Conservation (phyloP, 2,113 vertebrate genomes). For the Oncorhynchus clarkii region DNA sequence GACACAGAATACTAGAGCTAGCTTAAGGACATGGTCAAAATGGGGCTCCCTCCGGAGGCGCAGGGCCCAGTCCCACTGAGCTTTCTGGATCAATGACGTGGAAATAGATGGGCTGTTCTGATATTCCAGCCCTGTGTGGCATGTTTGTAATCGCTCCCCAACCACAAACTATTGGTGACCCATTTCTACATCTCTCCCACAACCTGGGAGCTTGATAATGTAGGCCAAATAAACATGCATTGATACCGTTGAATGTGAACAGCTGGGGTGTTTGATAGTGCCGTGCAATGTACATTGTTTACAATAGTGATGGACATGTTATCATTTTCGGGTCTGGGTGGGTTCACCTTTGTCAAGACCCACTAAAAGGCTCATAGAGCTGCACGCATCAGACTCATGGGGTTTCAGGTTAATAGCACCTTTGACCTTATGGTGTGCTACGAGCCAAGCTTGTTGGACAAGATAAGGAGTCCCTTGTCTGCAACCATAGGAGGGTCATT, state of each 20-base stretch:
- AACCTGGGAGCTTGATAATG: not conserved
- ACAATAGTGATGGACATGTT: too few relatives aligned
- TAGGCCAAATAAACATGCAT: not conserved
- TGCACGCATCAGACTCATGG: not conserved
- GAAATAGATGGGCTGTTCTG: conserved; percentile 20
- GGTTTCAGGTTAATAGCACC: not conserved
- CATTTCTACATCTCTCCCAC: not conserved
- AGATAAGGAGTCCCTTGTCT: not conserved
- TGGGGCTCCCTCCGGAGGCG: conserved; percentile 21
- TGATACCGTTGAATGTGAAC: not conserved
- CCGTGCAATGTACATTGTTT: too few relatives aligned
- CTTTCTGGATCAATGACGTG: conserved; percentile 14
- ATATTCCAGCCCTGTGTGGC: conserved; percentile 18
- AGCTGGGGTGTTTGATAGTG: not conserved
- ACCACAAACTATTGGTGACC: not conserved
- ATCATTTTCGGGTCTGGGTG: not conserved
- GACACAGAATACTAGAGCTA: conserved; percentile 16
- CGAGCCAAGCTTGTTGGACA: not conserved
- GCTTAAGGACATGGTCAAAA: conserved; percentile 27
- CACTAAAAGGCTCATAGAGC: not conserved
- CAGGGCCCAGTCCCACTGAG: conserved; percentile 13
- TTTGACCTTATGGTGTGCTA: not conserved
- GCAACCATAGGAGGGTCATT: too few relatives aligned
- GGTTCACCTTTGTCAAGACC: not conserved
- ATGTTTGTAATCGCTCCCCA: not conserved